Conservation (phyloP, 64 coral and sea anemone species). For the Platygyra sinensis region DNA sequence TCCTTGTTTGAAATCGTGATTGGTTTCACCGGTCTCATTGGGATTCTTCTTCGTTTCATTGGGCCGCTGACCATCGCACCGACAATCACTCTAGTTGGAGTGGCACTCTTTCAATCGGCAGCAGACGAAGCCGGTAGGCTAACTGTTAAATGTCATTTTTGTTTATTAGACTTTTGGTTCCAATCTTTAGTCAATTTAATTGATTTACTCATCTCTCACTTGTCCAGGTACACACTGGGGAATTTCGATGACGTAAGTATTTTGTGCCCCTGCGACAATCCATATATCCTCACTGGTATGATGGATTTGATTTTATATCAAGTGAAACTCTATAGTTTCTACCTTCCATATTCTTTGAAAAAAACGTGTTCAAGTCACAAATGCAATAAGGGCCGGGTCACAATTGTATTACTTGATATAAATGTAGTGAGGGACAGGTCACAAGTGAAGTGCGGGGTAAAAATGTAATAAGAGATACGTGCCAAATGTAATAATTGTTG, state of each 20-base stretch:
- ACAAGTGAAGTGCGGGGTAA: too few species aligned
- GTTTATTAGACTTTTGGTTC: not conserved
- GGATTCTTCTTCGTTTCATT: conserved; percentile 56
- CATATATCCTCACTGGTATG: not conserved
- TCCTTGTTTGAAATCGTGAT: conserved; percentile 70
- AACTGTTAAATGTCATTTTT: not conserved
- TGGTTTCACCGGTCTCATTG: conserved; percentile 63
- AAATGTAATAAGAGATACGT: too few species aligned
- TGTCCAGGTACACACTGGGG: conserved; percentile 71
- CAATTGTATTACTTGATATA: too few species aligned
- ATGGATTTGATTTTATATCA: not conserved
- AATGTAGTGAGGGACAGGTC: too few species aligned
- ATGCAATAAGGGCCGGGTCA: too few species aligned
- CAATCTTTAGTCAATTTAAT: not conserved
- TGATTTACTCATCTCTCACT: not conserved
- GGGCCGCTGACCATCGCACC: conserved; percentile 71
- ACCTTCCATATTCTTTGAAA: too few species aligned
- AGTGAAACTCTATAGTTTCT: not conserved
- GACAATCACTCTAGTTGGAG: conserved; percentile 57
- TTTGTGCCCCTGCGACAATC: not conserved
- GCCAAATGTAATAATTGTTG: too few species aligned
- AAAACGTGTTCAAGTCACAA: too few species aligned
- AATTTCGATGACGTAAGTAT: conserved; percentile 64
- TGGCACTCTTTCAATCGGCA: conserved; percentile 48
- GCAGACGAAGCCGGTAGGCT: conserved; percentile 36